Evolutionary conservation across 2,888 invertebrate genomes (phyloP).

Genomic region (Drosophila quinaria): DNA sequence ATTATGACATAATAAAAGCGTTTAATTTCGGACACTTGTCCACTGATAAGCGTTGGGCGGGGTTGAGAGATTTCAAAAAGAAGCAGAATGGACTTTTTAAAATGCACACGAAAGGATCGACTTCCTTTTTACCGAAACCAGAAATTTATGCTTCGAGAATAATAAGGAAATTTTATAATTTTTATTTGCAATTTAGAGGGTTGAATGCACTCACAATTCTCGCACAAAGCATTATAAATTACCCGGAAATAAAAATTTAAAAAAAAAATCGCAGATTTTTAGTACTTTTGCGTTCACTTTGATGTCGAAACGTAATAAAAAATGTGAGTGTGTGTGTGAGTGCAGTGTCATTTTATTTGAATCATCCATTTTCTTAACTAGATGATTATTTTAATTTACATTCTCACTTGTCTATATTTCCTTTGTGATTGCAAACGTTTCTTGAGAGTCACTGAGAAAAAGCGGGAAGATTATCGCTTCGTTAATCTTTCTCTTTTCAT

Average conservation of each 20-base stretch:
- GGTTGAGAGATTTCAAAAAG: conserved; percentile 7
- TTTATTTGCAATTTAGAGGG: conserved; percentile 40
- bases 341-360: conserved; percentile 9
- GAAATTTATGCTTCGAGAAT: conserved; percentile 19
- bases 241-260: conserved; percentile 27
- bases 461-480: conserved; percentile 5
- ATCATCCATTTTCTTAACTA: conserved; percentile 10
- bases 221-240: conserved; percentile 14
- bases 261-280: conserved; percentile 1
- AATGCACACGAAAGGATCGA: conserved; percentile 24
- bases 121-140: conserved; percentile 40
- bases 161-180: conserved; percentile 35
- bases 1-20: conserved; percentile 67
- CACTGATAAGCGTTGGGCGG: conserved; percentile 6
- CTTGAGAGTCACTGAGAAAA: background rate
- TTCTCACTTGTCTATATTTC: conserved; percentile 14
- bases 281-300: conserved; percentile 10
- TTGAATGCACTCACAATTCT: conserved; percentile 56
- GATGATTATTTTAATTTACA: conserved; percentile 1
- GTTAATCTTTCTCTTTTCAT: conserved; percentile 28
- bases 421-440: conserved; percentile 25
- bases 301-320: conserved; percentile 8
- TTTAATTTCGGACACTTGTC: conserved; percentile 28
- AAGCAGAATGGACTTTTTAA: conserved; percentile 18
- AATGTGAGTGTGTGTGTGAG: background rate